Evolutionary conservation across 2,113 vertebrate species (phyloP).

Genomic region (Gymnogyps californianus): DNA sequence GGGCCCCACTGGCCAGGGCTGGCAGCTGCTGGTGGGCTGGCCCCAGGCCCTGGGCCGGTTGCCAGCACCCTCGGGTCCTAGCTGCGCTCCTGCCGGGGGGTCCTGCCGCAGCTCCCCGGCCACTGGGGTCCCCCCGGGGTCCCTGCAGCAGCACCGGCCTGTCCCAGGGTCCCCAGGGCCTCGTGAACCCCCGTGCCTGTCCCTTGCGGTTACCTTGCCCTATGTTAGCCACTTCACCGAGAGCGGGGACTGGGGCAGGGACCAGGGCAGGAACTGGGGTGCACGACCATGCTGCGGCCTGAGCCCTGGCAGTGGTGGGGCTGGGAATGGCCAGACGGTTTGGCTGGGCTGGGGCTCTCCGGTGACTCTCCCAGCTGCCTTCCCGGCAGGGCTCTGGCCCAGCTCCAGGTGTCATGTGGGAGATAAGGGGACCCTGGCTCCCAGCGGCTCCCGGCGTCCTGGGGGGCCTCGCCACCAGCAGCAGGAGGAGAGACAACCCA

Average conservation of each 20-base stretch:
- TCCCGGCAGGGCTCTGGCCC: background rate
- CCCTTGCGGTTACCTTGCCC: background rate
- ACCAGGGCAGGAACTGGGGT: background rate
- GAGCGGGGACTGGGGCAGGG: background rate
- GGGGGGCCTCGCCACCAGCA: background rate
- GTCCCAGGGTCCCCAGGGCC: background rate
- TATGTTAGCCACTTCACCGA: background rate
- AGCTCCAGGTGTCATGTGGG: constrained; percentile 5
- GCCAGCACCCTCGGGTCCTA: background rate
- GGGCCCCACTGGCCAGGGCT: background rate
- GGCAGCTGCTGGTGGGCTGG: background rate
- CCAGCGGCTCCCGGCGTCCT: background rate
- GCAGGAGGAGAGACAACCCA: background rate
- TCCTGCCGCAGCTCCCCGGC: background rate
- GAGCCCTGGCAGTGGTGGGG: background rate
- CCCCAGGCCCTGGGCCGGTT: background rate
- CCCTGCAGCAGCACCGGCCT: background rate
- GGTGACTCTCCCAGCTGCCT: background rate
- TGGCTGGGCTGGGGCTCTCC: background rate
- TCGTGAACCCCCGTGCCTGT: accelerated
- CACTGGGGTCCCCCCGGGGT: background rate
- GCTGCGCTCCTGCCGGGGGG: background rate
- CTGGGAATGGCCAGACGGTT: background rate
- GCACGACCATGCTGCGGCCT: accelerated
- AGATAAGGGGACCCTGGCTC: constrained; percentile 1